Percentiles rank a stretch among this genome's conserved stretches.
These are phyloP conservation scores for Poecilia velifera DNA, from an alignment of 2,797 vertebrate genomes.

Conservation along the genomic window DNA sequence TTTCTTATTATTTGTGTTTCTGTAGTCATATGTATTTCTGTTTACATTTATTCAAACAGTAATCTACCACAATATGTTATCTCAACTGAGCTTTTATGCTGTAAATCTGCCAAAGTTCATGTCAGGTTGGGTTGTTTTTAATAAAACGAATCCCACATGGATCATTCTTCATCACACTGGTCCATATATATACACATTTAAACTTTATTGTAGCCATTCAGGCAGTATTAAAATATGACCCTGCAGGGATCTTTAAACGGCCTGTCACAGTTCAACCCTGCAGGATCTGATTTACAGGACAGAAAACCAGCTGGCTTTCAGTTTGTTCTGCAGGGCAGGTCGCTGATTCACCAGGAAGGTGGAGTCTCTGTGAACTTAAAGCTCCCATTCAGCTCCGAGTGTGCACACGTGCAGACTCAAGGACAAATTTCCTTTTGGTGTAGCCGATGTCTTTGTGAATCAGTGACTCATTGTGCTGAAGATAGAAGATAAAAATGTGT, in stretches of 20 bases:
- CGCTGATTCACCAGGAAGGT: conserved; percentile 29
- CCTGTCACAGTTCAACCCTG: conserved; percentile 3
- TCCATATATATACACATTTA: not conserved
- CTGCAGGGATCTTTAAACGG: conserved; percentile 16
- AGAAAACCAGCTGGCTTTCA: conserved; percentile 36
- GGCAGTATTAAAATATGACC: not conserved
- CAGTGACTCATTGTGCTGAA: conserved; percentile 29
- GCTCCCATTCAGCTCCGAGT: conserved; percentile 34
- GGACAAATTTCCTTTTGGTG: conserved; percentile 14
- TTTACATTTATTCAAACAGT: not conserved
- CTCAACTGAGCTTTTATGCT: not conserved
- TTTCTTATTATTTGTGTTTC: not conserved
- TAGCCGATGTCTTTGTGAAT: conserved; percentile 27
- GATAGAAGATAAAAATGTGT: not conserved
- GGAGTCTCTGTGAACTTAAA: conserved; percentile 27
- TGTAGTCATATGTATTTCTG: not conserved
- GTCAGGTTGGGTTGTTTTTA: not conserved
- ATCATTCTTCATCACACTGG: not conserved
- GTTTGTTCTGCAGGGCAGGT: conserved; percentile 34
- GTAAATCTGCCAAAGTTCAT: not conserved
- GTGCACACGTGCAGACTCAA: conserved; percentile 16
- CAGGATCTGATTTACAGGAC: not conserved
- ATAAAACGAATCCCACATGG: not conserved
- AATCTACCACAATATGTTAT: not conserved
- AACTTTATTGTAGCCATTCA: not conserved